Evolutionary conservation across 1,140 invertebrate species (phyloP), one percentile per base, ranked within the genome.

Genomic region (Lycorma delicatula): DNA sequence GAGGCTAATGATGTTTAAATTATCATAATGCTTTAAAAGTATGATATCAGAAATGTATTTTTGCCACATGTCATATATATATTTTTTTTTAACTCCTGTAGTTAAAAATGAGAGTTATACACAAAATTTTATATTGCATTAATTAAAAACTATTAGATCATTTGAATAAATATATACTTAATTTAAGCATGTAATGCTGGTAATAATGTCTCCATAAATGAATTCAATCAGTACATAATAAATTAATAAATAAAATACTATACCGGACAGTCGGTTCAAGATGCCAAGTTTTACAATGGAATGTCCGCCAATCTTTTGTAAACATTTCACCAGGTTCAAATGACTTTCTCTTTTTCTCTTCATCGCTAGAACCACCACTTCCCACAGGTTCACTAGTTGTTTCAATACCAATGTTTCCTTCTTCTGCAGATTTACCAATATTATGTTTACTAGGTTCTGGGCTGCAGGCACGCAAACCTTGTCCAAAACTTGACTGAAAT

Each of bases 261-360:
- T n/a, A 89, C 83, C 91, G 82, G 52, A 99, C 93, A 50, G 94
- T 98, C 3, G 96, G 97, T 74, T 98, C 95, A 27, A 98, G 78
- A 69, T 96, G 92, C 97, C 96, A 98, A 0, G 92, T 94, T 74
- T 93, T 90, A 72, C 95, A 98, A 64, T 88, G 83, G 74, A 93
- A 98, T 66, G 87, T 86, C 59, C 95, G 76, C 85, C 88, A 94
- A 74, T 98, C 93, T 72, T 89, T 85, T 50, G 87, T 86, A 29
- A 83, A 79, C 67, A 81, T 79, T 60, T 81, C 79, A 0, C 74
- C 71, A 11, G 77, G 74, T 64, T 78, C 76, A 54, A 77, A 77
- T 46, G 74, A 70, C 56, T 74, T 76, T 6, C 72, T 67, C 58
- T 74, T 73, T 38, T 68, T 72, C 11, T 75, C 72, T 16, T 77